Evolutionary conservation across 2,797 vertebrate genomes (phyloP), one percentile per base, ranked within the genome.

Genomic region (Notolepis coatsorum): DNA sequence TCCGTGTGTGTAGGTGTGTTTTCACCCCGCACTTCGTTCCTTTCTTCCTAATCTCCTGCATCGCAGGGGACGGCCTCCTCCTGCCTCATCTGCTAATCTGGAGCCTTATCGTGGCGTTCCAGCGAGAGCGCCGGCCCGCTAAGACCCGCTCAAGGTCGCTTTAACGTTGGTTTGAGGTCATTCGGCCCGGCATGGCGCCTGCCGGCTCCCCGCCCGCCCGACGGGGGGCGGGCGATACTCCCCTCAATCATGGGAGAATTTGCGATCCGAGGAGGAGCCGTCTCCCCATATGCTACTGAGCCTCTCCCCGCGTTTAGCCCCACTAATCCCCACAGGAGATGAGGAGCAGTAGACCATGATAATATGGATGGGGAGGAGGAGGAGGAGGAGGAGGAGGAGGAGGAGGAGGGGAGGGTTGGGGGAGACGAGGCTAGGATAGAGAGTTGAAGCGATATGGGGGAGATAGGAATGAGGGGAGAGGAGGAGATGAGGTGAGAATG

Each of bases 141-240:
- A 83, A 85, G 69, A 84, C 85, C 79, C 56, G 52, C 74, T 88
- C 76, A 91, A 90, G 91, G 90, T 91, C 56, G 56, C 80, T 84
- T 85, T 84, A 88, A 92, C 88, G 90, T 91, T 82, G 85, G 59
- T 84, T 77, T 65, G 84, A 90, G 90, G 91, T 91, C 89, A 87
- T 81, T 76, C 66, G 21, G 63, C 80, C 73, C 65, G 71, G 79
- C 66, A 67, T 80, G 81, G 71, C 46, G 59, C 81, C 68, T 71
- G 9, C 41, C 66, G 83, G 57, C 77, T 71, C 75, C 72, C 77
- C 63, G 73, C 86, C 75, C 63, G 79, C 77, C 69, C 25, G 68
- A 61, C 46, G 64, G 71, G 72, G 33, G 31, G 10, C 17, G 18
- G 23, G 13, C 9, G 10, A 18, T 20, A 62, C 82, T 79, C 84